Conservation (phyloP, 1,140 invertebrate genomes). For the Drosophila jambulina region DNA sequence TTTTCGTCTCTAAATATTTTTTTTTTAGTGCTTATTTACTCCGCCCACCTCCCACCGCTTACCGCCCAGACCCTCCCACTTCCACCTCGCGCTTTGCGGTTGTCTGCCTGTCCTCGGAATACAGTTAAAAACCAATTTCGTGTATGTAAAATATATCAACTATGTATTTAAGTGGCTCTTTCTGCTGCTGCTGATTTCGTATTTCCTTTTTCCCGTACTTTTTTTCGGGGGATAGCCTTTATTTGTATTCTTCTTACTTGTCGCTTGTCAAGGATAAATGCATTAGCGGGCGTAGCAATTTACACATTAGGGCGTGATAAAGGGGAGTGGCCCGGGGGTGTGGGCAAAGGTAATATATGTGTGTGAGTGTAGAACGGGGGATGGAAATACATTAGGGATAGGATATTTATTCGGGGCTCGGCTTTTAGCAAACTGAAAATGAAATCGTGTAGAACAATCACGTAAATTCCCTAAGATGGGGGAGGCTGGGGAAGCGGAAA, state of each 20-base stretch:
- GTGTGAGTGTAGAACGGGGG: constrained; percentile 16
- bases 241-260: constrained; percentile 53
- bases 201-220: constrained; percentile 16
- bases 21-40: constrained; percentile 1
- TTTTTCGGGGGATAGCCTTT: constrained; percentile 32
- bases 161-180: constrained; percentile 79
- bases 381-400: constrained; percentile 42
- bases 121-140: constrained; percentile 82
- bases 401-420: constrained; percentile 27
- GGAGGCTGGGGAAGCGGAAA: background rate
- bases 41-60: background rate
- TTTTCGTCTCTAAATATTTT: background rate
- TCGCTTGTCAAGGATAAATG: constrained; percentile 73
- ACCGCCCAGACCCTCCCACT: background rate
- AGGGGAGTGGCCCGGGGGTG: constrained; percentile 28
- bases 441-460: constrained; percentile 37
- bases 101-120: constrained; percentile 48
- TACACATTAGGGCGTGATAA: constrained; percentile 62
- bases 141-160: constrained; percentile 84
- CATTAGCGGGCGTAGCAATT: constrained; percentile 60
- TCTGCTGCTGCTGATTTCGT: constrained; percentile 27
- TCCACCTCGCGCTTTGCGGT: constrained; percentile 37
- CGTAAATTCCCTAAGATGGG: constrained; percentile 21
- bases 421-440: constrained; percentile 25
- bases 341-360: constrained; percentile 60